These are phyloP conservation scores for Pachymerium ferrugineum DNA, from an alignment of 2,888 invertebrate genomes.

Conservation along the genomic window DNA sequence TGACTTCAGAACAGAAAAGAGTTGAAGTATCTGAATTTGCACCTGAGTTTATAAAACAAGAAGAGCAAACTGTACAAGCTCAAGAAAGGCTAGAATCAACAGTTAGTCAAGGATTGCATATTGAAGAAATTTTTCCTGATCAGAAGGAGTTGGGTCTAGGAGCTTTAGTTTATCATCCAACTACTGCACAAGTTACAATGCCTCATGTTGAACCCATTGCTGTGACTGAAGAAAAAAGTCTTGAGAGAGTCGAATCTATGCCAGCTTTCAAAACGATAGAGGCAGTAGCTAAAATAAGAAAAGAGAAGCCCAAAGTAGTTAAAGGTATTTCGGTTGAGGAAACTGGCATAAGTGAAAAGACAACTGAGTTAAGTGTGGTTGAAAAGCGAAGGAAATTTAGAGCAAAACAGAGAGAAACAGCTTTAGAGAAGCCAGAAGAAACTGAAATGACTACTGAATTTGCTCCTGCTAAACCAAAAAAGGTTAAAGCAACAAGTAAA, in stretches of 20 bases:
- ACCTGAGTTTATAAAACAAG: not conserved
- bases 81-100: not conserved
- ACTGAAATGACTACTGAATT: not conserved
- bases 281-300: not conserved
- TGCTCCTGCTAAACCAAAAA: not conserved
- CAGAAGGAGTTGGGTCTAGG: not conserved
- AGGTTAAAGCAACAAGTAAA: not conserved
- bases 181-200: not conserved
- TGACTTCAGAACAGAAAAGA: not conserved
- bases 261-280: not conserved
- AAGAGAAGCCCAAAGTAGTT: not conserved
- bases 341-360: not conserved
- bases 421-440: not conserved
- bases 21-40: conserved; percentile 14
- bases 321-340: not conserved
- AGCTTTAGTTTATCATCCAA: not conserved
- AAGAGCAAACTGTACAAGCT: not conserved
- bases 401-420: not conserved
- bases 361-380: not conserved
- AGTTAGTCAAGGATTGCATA: not conserved
- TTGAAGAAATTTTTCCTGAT: not conserved
- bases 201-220: not conserved
- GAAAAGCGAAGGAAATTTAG: not conserved
- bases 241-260: not conserved
- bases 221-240: not conserved